Percentiles rank a stretch among this genome's conserved stretches.
Conservation (phyloP, 1,140 invertebrate species). For the Gonatopus flavifemur region DNA sequence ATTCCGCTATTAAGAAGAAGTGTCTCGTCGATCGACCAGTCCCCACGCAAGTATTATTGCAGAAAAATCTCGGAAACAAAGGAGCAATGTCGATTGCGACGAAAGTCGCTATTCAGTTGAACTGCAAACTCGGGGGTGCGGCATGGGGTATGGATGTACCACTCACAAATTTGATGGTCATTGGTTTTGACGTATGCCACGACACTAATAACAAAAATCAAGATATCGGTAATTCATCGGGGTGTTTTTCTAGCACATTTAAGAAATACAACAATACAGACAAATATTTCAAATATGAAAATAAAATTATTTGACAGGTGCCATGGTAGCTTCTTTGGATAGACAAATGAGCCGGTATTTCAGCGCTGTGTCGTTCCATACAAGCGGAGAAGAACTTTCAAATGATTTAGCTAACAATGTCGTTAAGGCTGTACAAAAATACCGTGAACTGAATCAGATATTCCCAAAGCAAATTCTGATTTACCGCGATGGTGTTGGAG, state of each 20-base stretch:
- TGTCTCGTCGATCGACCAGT: conserved; percentile 76
- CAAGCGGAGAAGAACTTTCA: conserved; percentile 70
- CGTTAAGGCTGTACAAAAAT: conserved; percentile 60
- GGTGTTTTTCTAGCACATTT: no score
- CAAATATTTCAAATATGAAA: no score
- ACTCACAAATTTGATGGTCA: conserved; percentile 71
- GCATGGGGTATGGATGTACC: conserved; percentile 80
- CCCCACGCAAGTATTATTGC: conserved; percentile 74
- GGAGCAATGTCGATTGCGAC: conserved; percentile 75
- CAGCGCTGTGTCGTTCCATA: conserved; percentile 67
- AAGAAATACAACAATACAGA: no score
- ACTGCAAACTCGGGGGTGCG: conserved; percentile 86
- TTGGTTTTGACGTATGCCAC: conserved; percentile 88
- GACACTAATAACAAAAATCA: conserved; percentile 65
- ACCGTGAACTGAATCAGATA: conserved; percentile 46
- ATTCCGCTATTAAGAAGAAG: conserved; percentile 83
- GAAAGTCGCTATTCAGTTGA: conserved; percentile 85
- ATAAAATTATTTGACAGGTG: conserved; percentile 65
- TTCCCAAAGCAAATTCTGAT: conserved; percentile 67
- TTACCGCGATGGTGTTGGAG: conserved; percentile 81
- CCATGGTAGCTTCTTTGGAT: conserved; percentile 78
- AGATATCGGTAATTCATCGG: conserved; percentile 65
- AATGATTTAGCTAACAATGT: conserved; percentile 65
- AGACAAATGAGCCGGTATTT: conserved; percentile 66
- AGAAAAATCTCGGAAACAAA: conserved; percentile 61